A percentile compares a stretch with the other conserved stretches of the same genome.
These are phyloP conservation scores for Tretioscincus oriximinensis DNA, from an alignment of 2,113 vertebrate genomes.

Conservation along the genomic window DNA sequence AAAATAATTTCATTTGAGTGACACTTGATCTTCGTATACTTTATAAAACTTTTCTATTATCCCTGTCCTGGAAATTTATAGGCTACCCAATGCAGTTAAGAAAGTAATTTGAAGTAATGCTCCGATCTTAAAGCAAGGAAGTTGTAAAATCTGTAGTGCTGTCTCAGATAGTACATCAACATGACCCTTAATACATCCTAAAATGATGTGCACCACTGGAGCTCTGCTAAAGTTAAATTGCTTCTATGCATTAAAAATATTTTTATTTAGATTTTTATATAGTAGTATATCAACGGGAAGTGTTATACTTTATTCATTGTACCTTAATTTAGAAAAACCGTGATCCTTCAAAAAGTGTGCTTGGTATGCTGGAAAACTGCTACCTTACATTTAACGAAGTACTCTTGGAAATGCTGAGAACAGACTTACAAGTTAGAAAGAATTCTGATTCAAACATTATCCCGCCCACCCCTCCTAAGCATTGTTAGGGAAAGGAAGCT, in stretches of 20 bases:
- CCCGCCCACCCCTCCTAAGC: too few species aligned
- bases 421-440: background rate
- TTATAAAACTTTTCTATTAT: conserved; percentile 62
- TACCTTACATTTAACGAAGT: background rate
- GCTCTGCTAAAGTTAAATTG: conserved; percentile 32
- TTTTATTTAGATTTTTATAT: conserved; percentile 34
- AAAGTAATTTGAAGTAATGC: conserved; percentile 58
- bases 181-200: conserved; percentile 19
- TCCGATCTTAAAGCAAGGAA: conserved; percentile 43
- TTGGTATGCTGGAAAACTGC: background rate
- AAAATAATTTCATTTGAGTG: conserved; percentile 58
- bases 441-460: background rate
- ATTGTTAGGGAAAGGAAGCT: background rate
- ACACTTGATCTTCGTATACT: conserved; percentile 43
- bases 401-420: background rate
- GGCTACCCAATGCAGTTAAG: conserved; percentile 52
- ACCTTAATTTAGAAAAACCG: background rate
- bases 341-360: conserved; percentile 4
- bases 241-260: conserved; percentile 43
- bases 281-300: background rate
- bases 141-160: conserved; percentile 53
- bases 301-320: conserved; percentile 10
- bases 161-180: conserved; percentile 46
- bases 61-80: conserved; percentile 58
- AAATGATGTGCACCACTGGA: conserved; percentile 36